A percentile compares a stretch with the other conserved stretches of the same genome.
Evolutionary conservation across 2,888 invertebrate species (phyloP).

Genomic region (Ischnus inquisitorius): DNA sequence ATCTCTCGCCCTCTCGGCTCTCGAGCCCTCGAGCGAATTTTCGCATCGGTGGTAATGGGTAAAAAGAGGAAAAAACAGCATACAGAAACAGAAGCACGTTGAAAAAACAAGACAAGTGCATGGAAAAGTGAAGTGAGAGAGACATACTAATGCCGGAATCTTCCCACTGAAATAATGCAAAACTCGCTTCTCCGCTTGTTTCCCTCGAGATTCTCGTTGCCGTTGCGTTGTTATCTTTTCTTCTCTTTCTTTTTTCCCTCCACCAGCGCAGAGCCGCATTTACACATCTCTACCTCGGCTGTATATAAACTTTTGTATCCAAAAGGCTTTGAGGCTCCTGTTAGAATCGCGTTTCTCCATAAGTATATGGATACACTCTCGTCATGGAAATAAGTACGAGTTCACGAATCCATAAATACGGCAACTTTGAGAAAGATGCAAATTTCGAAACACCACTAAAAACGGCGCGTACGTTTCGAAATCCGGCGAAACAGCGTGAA

Average conservation of each 20-base stretch:
- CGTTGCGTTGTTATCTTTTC: constrained; percentile 1
- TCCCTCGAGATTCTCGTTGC: constrained; percentile 28
- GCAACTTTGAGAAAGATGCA: neutral
- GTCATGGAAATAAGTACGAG: neutral
- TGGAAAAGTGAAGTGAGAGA: constrained; percentile 31
- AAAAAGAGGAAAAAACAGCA: neutral
- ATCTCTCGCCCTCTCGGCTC: constrained; percentile 29
- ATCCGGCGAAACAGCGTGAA: neutral
- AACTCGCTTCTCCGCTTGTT: constrained; percentile 55
- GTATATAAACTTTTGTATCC: constrained; percentile 38
- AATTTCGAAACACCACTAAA: neutral
- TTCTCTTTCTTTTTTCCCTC: neutral
- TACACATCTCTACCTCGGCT: neutral
- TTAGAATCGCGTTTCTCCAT: constrained; percentile 29
- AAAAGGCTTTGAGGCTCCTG: constrained; percentile 37
- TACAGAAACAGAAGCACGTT: constrained; percentile 52
- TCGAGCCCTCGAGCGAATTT: constrained; percentile 59
- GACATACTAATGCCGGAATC: constrained; percentile 50
- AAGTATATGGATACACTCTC: constrained; percentile 1
- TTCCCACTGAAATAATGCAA: constrained; percentile 60
- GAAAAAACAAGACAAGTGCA: constrained; percentile 51
- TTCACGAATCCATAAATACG: neutral
- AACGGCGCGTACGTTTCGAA: neutral
- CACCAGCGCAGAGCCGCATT: neutral
- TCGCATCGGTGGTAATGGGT: constrained; percentile 63